Conservation (phyloP, 2,888 invertebrate species). For the Chymomyza fuscimana region DNA sequence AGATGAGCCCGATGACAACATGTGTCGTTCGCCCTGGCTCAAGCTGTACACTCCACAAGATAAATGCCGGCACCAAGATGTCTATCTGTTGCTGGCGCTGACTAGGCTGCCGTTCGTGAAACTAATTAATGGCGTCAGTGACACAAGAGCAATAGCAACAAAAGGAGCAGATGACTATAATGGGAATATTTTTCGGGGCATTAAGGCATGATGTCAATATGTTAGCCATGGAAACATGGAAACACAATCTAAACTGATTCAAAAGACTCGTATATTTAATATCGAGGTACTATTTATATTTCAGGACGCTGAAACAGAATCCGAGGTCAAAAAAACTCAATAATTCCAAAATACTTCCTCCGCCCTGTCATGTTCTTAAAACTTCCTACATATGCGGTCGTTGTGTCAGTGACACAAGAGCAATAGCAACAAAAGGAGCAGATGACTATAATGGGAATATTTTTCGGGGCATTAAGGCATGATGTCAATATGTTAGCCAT, state of each 20-base stretch:
- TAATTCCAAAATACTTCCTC: too few species aligned
- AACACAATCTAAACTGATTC: background rate
- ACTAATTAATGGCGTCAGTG: constrained; percentile 69
- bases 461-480: background rate
- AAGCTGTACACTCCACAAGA: constrained; percentile 40
- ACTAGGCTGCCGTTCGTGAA: constrained; percentile 40
- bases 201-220: background rate
- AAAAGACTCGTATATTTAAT: background rate
- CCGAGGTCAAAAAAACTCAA: too few species aligned
- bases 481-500: background rate
- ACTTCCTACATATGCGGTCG: too few species aligned
- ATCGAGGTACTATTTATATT: background rate
- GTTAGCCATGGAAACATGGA: background rate
- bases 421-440: constrained; percentile 32
- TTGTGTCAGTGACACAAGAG: constrained; percentile 52
- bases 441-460: constrained; percentile 4
- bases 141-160: constrained; percentile 44
- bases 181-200: background rate
- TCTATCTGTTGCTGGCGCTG: constrained; percentile 53
- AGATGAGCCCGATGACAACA: constrained; percentile 68
- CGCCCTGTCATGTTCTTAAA: too few species aligned
- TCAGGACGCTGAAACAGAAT: too few species aligned
- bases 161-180: constrained; percentile 21
- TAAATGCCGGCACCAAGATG: constrained; percentile 70
- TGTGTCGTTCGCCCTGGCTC: constrained; percentile 53